Evolutionary conservation across 1,140 invertebrate species (phyloP).

Genomic region (Colletes gigas): DNA sequence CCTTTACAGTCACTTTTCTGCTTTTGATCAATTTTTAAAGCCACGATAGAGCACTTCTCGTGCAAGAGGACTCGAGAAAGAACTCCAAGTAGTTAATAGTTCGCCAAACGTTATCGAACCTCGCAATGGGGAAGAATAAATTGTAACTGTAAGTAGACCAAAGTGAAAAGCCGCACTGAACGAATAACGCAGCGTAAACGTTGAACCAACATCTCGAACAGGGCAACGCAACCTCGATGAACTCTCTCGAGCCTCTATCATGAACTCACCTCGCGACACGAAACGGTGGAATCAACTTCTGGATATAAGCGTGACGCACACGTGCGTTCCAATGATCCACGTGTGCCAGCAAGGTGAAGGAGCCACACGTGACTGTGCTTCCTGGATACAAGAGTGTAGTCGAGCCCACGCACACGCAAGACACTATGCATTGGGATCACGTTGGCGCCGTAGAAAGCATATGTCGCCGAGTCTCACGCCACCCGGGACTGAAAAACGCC

Average conservation of each 20-base stretch:
- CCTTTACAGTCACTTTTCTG: too few relatives aligned
- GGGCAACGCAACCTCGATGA: not conserved
- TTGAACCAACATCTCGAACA: not conserved
- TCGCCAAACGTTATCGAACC: too few relatives aligned
- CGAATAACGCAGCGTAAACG: not conserved
- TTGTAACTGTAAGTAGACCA: too few relatives aligned
- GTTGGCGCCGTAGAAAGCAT: constrained; percentile 70
- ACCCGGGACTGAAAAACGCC: not conserved
- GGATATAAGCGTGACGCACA: not conserved
- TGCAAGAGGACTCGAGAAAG: too few relatives aligned
- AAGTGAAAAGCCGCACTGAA: not conserved
- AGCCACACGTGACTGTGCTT: constrained; percentile 23
- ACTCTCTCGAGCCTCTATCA: not conserved
- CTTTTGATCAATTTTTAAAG: too few relatives aligned
- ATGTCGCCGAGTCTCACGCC: constrained; percentile 56
- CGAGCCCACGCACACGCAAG: not conserved
- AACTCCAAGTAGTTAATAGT: too few relatives aligned
- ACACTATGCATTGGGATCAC: constrained; percentile 77
- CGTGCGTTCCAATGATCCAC: constrained; percentile 20
- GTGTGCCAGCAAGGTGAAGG: constrained; percentile 6
- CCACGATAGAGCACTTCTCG: too few relatives aligned
- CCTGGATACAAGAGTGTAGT: not conserved
- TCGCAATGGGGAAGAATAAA: too few relatives aligned
- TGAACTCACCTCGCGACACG: not conserved
- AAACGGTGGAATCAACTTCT: constrained; percentile 34